A percentile compares a stretch with the other conserved stretches of the same genome.
Evolutionary conservation across 2,888 invertebrate species (phyloP).

Genomic region (Stictocephala bisonia): DNA sequence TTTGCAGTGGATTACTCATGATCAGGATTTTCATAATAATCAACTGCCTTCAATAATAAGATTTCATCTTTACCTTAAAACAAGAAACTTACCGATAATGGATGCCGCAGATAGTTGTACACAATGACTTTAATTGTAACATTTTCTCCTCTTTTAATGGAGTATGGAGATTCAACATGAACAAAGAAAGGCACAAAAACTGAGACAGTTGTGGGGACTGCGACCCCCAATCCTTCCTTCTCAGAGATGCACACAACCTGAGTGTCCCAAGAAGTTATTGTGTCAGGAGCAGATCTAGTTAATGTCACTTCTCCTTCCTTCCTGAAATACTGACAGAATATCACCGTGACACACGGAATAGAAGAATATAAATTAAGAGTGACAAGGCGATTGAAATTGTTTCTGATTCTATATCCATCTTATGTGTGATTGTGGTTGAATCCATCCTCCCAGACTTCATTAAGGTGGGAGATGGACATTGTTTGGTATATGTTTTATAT

Average conservation of each 20-base stretch:
- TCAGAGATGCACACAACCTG: conserved; percentile 62
- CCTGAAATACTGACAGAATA: conserved; percentile 39
- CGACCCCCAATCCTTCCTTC: conserved; percentile 67
- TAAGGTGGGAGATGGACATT: too few species aligned
- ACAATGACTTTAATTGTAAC: conserved; percentile 74
- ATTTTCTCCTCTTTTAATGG: conserved; percentile 74
- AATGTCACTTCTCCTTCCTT: conserved; percentile 43
- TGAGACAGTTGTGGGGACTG: conserved; percentile 65
- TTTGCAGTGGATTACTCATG: too few species aligned
- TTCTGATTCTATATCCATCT: too few species aligned
- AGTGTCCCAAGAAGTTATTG: conserved; percentile 65
- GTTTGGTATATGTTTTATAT: too few species aligned
- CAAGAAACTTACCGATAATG: conserved; percentile 73
- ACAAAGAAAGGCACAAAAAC: conserved; percentile 81
- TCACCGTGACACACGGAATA: too few species aligned
- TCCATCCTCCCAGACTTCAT: too few species aligned
- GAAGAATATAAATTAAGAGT: too few species aligned
- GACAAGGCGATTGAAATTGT: too few species aligned
- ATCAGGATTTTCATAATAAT: too few species aligned
- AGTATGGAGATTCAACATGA: conserved; percentile 75
- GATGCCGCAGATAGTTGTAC: conserved; percentile 78
- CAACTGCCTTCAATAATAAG: too few species aligned
- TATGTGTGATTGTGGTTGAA: too few species aligned
- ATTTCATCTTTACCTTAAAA: too few species aligned
- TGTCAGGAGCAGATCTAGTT: conserved; percentile 62